Percentiles rank a stretch among this genome's conserved stretches.
Evolutionary conservation across 2,113 vertebrate species (phyloP).

Genomic region (Arizona elegans): DNA sequence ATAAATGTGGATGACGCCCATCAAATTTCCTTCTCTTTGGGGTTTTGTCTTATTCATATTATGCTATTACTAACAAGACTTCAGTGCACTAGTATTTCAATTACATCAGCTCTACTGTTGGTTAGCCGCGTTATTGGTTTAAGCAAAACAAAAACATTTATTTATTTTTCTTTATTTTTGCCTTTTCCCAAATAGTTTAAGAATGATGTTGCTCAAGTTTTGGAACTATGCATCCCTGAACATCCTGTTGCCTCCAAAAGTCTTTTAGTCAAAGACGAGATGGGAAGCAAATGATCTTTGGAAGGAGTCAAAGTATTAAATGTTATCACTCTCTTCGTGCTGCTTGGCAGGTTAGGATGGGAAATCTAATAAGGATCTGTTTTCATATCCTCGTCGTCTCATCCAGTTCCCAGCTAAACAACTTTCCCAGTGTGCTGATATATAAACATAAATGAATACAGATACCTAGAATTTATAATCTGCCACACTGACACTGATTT

Average conservation of each 20-base stretch:
- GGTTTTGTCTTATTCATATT: neutral
- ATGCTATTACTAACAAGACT: neutral
- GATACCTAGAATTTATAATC: neutral
- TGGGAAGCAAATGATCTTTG: neutral
- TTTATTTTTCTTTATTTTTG: neutral
- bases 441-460: neutral
- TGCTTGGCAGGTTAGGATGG: neutral
- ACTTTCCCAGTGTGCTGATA: neutral
- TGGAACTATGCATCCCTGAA: neutral
- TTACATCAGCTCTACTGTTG: neutral
- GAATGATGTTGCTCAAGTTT: neutral
- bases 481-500: neutral
- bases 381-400: neutral
- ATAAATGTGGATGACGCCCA: neutral
- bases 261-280: neutral
- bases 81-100: neutral
- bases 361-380: neutral
- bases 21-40: neutral
- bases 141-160: neutral
- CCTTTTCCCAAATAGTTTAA: neutral
- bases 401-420: neutral
- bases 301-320: neutral
- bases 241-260: conserved; percentile 2
- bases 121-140: neutral
- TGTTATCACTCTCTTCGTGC: neutral